phyloP scores from a whole-genome alignment of 2,113 vertebrate genomes.

The Recurvirostra avosetta region DNA sequence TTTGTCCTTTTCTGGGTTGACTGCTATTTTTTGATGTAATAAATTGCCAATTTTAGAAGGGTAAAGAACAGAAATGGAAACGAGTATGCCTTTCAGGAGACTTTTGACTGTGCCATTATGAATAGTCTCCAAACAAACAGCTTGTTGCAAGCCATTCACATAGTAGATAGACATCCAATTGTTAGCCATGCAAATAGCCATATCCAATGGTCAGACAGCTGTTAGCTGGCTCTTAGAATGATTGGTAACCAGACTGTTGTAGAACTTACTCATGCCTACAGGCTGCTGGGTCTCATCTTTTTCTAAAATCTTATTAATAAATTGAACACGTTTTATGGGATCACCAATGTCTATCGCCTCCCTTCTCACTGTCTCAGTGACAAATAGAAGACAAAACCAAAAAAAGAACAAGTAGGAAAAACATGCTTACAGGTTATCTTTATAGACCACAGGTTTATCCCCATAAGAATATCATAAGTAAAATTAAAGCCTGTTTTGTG shows the following conservation, averaged over 20 bases:
- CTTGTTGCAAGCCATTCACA: conserved; percentile 70
- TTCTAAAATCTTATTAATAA: conserved; percentile 56
- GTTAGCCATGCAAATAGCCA: conserved; percentile 73
- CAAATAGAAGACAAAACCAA: not conserved
- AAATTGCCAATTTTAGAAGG: conserved; percentile 75
- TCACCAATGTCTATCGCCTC: not conserved
- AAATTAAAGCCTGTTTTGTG: conserved; percentile 7
- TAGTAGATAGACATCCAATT: conserved; percentile 70
- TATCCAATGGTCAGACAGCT: conserved; percentile 73
- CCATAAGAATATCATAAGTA: not conserved
- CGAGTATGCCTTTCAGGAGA: conserved; percentile 70
- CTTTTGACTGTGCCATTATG: conserved; percentile 71
- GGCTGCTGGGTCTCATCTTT: conserved; percentile 46
- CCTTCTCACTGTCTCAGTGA: not conserved
- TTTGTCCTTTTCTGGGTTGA: conserved; percentile 72
- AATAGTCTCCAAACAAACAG: conserved; percentile 73
- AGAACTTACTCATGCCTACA: conserved; percentile 54
- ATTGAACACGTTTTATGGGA: conserved; percentile 42
- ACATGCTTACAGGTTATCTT: not conserved
- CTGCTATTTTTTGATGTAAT: conserved; percentile 76
- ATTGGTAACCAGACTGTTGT: conserved; percentile 58
- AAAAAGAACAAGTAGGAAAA: not conserved
- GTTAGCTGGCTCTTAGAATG: conserved; percentile 70
- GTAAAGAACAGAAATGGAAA: conserved; percentile 74
- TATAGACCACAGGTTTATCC: not conserved